These are phyloP conservation scores for Elysia chlorotica DNA, from an alignment of 1,140 invertebrate genomes.

Conservation along the genomic window DNA sequence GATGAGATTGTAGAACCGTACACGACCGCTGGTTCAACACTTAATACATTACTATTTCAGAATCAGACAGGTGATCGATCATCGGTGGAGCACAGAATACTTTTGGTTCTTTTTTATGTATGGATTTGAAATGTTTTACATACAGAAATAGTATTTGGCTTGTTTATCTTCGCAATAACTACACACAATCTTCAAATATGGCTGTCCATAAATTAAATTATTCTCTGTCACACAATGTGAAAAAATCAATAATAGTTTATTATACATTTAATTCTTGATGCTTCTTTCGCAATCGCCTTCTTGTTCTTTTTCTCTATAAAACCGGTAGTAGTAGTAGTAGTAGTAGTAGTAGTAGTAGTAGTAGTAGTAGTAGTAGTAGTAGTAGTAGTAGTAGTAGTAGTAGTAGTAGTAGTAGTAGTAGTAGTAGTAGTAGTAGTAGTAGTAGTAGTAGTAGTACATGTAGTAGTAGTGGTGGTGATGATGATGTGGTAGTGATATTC, in stretches of 20 bases:
- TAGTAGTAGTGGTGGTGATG: conserved; percentile 2
- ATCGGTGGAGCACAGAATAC: no score
- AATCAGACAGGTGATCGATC: no score
- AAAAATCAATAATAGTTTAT: background rate
- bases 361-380: conserved; percentile 5
- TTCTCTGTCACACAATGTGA: background rate
- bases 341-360: conserved; percentile 1
- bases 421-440: conserved; percentile 7
- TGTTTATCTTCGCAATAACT: background rate
- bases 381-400: conserved; percentile 3
- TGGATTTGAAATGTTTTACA: no score
- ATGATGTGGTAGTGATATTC: background rate
- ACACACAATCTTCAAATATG: background rate
- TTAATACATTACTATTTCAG: no score
- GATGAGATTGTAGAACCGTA: no score
- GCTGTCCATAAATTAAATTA: background rate
- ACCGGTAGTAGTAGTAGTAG: background rate
- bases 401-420: conserved; percentile 9
- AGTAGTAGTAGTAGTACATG: conserved; percentile 4
- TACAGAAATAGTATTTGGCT: background rate
- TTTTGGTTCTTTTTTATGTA: no score
- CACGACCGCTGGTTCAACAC: no score
- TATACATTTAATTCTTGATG: background rate
- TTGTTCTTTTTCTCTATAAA: background rate
- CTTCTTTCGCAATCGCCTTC: background rate